These are phyloP conservation scores for Loriculus beryllinus DNA, from an alignment of 2,797 vertebrate species.

Conservation along the genomic window DNA sequence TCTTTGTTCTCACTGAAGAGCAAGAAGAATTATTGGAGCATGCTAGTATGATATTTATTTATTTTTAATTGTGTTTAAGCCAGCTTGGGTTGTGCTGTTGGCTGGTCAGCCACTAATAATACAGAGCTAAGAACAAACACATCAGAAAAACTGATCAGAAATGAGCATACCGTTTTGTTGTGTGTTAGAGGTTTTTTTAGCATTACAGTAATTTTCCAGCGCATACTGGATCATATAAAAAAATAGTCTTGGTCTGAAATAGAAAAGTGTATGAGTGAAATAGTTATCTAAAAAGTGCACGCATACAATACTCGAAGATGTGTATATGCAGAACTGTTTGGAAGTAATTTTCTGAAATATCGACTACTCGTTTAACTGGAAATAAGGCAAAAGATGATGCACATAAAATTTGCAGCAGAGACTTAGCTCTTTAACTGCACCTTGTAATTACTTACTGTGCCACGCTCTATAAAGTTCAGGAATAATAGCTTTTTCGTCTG, in stretches of 20 bases:
- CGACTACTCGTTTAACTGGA: neutral
- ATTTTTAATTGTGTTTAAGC: neutral
- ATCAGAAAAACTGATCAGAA: neutral
- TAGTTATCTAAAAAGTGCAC: neutral
- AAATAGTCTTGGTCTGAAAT: neutral
- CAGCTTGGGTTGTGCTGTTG: neutral
- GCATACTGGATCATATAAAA: neutral
- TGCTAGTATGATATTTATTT: neutral
- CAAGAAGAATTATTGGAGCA: neutral
- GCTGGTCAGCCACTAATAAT: neutral
- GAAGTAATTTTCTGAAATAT: neutral
- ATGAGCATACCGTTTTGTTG: neutral
- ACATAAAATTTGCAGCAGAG: neutral
- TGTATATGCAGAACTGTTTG: neutral
- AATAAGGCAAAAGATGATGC: neutral
- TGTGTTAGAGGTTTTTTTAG: neutral
- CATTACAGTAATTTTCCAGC: neutral
- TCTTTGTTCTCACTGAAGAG: neutral
- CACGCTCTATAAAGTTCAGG: neutral
- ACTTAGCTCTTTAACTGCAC: neutral
- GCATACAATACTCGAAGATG: neutral
- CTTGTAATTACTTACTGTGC: neutral
- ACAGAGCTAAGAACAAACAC: neutral
- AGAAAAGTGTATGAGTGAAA: neutral
- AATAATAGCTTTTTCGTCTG: constrained; percentile 13